phyloP scores from a whole-genome alignment of 2,113 vertebrate genomes.

The Ramphastos sulfuratus region DNA sequence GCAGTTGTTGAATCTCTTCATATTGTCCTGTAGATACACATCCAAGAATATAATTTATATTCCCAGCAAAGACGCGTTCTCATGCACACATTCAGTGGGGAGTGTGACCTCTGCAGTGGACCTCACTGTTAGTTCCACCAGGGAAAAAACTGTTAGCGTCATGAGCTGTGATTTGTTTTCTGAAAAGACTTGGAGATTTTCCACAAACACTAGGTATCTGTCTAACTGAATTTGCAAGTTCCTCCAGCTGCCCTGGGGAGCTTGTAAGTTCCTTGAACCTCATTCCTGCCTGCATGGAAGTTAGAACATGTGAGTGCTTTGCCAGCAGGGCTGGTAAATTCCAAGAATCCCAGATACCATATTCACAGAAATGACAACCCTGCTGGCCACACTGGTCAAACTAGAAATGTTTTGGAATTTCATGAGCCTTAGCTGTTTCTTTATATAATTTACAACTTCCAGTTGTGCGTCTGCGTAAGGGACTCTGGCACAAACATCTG shows the following conservation, averaged over 20 bases:
- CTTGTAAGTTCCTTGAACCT: slow-evolving; percentile 35
- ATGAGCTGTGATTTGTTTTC: background rate
- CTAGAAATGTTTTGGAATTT: slow-evolving; percentile 25
- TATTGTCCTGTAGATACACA: background rate
- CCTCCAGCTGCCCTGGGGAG: slow-evolving; percentile 29
- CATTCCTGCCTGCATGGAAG: background rate
- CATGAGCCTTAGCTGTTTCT: slow-evolving; percentile 19
- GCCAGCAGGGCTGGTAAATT: slow-evolving; percentile 41
- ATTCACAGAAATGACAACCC: slow-evolving; percentile 57
- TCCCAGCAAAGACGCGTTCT: background rate
- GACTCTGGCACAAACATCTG: slow-evolving; percentile 17
- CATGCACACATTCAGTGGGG: background rate
- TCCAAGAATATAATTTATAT: background rate
- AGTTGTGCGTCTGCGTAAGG: slow-evolving; percentile 5
- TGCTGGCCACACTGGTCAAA: slow-evolving; percentile 35
- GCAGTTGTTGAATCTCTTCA: background rate
- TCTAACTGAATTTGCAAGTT: slow-evolving; percentile 13
- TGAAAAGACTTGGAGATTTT: slow-evolving; percentile 9
- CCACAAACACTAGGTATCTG: slow-evolving; percentile 23
- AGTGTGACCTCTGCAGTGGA: background rate
- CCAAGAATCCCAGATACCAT: slow-evolving; percentile 42
- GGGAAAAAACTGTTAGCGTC: background rate
- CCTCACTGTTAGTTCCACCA: background rate
- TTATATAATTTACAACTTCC: slow-evolving; percentile 22
- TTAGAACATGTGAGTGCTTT: background rate